Evolutionary conservation across 1,140 invertebrate genomes (phyloP), one percentile per base, ranked within the genome.

Genomic region (Helicoverpa armigera): DNA sequence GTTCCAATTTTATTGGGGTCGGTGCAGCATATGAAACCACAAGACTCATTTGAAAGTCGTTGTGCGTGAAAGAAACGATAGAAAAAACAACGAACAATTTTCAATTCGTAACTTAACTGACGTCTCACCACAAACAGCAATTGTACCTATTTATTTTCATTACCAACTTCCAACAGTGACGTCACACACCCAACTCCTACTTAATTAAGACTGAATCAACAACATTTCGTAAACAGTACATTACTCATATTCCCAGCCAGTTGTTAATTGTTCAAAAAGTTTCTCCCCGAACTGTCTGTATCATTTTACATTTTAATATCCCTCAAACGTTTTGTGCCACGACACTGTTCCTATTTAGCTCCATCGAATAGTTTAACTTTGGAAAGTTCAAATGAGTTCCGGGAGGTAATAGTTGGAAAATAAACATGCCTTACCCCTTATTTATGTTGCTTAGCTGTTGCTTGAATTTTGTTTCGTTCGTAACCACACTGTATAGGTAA

Each of bases 301-400:
- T 69, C 65, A 69, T 69, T 69, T 69, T 69, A 69, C 43, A 69
- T 69, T 69, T 69, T 69, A 69, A 50, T 69, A 69, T 69, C 16
- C 43, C 43, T 69, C 65, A 51, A 69, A 69, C 65, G 50, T 69
- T 69, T 50, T 12, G n/a, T 18, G 35, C 43, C 43, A 10, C 16
- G 60, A 35, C 65, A 69, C 12, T 14, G 43, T 11, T 16, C 65
- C n/a, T 35, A 65, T 73, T 79, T 73, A 80, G 69, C 73, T 79
- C 56, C 48, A 79, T 73, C 35, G 23, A 58, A 73, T 70, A 73
- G 23, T 61, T 69, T 16, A 80, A 80, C 35, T 73, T 72, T 73
- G 56, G 23, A 60, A 73, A 80, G 78, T 73, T 80, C 58, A 53
- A 80, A 80, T 80, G 78, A 80, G 78, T 80, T 80, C 31, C 58